Base-by-base conservation (phyloP, 2,888 invertebrate species). In the Hofmannophila pseudospretella region DNA sequence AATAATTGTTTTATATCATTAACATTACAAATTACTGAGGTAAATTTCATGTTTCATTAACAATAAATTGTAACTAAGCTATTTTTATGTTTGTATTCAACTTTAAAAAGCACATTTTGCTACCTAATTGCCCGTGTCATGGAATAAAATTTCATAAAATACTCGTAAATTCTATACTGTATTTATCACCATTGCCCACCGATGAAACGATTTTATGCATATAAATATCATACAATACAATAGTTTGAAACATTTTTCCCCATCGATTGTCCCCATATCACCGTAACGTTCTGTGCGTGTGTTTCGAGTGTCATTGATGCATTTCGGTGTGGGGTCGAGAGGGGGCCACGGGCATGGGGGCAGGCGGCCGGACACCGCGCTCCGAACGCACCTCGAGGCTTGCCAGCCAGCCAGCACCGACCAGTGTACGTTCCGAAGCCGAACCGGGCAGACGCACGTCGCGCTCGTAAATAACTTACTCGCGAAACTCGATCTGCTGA, bases 251-350 rank as follows among this genome's bases (percentile, higher is more conserved):
- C 27, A 28, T 74, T 74, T 72, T 60, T 63, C 52, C 45, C 42
- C 67, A 75, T 75, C 68, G 73, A 73, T 75, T 72, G 67, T 66
- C 66, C 68, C 64, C 69, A 63, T 59, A 62, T 58, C 54, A 59
- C 50, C 58, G 65, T 66, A 59, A 50, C 58, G 65, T 66, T 71
- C 66, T 80, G 80, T 81, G 84, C 80, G 84, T 76, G 76, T 79
- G 63, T 66, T 74, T 73, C 65, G 65, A 78, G 78, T 85, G 81
- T 80, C 84, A 84, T 82, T 84, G 85, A 85, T 85, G 86, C 86
- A 85, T 80, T 81, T 84, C 76, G 81, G 80, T 76, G 63, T 82
- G 82, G 74, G 79, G 67, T 60, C 60, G 60, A 56, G 66, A 72
- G 34, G 57, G 58, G 66, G 45, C 44, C 56, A 60, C 69, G 59